Evolutionary conservation across 1,140 invertebrate species (phyloP).

Genomic region (Leptopilina boulardi): DNA sequence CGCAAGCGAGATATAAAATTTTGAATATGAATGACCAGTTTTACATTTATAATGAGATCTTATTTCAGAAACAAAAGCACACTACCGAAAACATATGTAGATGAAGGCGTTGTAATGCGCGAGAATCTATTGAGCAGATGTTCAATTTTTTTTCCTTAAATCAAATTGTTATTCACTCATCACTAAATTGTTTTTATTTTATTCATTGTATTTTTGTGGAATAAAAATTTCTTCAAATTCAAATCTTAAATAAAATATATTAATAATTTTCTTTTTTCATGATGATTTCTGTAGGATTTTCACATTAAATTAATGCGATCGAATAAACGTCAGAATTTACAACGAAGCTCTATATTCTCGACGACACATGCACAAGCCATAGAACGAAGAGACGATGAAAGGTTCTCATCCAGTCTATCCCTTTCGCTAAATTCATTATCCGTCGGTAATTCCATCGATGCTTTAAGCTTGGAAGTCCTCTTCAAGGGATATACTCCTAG

Average conservation of each 20-base stretch:
- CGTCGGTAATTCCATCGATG: slow-evolving; percentile 70
- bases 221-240: too few species aligned
- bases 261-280: too few species aligned
- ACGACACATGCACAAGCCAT: not conserved
- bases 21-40: slow-evolving; percentile 92
- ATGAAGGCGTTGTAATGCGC: slow-evolving; percentile 74
- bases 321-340: slow-evolving; percentile 52
- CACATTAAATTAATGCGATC: slow-evolving; percentile 62
- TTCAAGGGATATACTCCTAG: slow-evolving; percentile 56
- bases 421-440: slow-evolving; percentile 68
- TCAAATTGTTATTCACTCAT: too few species aligned
- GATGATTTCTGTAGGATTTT: too few species aligned
- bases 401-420: slow-evolving; percentile 65
- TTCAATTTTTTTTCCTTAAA: slow-evolving; percentile 32
- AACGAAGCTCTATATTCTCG: not conserved
- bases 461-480: slow-evolving; percentile 64
- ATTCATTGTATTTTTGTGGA: too few species aligned
- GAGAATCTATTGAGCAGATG: slow-evolving; percentile 14
- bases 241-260: too few species aligned
- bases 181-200: too few species aligned
- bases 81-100: slow-evolving; percentile 81
- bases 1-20: slow-evolving; percentile 85
- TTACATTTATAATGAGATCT: slow-evolving; percentile 87
- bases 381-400: not conserved
- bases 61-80: slow-evolving; percentile 79